Percentiles rank a stretch among this genome's conserved stretches.
Evolutionary conservation across 2,888 invertebrate species (phyloP).

Genomic region (Leptopilina syphax): DNA sequence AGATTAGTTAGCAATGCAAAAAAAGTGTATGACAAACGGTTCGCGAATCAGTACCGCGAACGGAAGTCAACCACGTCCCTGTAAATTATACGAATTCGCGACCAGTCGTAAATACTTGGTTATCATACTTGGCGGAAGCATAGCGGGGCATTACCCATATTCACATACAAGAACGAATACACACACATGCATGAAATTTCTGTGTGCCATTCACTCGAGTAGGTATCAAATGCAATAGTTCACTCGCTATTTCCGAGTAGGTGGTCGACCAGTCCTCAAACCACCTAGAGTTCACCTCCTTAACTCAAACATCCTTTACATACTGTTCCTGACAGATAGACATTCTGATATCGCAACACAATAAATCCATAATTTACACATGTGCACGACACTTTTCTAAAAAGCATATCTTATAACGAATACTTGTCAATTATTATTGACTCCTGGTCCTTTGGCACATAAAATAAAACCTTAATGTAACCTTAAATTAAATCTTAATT

Average conservation of each 20-base stretch:
- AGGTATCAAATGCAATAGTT: constrained; percentile 75
- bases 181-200: constrained; percentile 57
- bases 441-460: too few species aligned
- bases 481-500: too few species aligned
- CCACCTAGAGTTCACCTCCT: constrained; percentile 29
- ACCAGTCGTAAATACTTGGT: constrained; percentile 74
- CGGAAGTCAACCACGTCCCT: constrained; percentile 56
- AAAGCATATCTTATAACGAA: neutral
- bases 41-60: constrained; percentile 26
- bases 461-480: too few species aligned
- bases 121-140: constrained; percentile 73
- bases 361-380: constrained; percentile 14
- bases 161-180: constrained; percentile 62
- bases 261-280: constrained; percentile 46
- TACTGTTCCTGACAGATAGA: constrained; percentile 28
- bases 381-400: neutral
- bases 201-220: constrained; percentile 71
- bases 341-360: constrained; percentile 26
- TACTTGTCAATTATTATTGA: neutral
- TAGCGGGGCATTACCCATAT: constrained; percentile 68
- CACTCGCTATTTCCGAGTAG: constrained; percentile 61
- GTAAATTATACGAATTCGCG: constrained; percentile 71
- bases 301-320: constrained; percentile 35
- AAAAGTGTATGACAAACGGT: constrained; percentile 35
- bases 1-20: constrained; percentile 23